These are phyloP conservation scores for Phyllotreta striolata DNA, from an alignment of 2,888 invertebrate genomes.

Conservation along the genomic window DNA sequence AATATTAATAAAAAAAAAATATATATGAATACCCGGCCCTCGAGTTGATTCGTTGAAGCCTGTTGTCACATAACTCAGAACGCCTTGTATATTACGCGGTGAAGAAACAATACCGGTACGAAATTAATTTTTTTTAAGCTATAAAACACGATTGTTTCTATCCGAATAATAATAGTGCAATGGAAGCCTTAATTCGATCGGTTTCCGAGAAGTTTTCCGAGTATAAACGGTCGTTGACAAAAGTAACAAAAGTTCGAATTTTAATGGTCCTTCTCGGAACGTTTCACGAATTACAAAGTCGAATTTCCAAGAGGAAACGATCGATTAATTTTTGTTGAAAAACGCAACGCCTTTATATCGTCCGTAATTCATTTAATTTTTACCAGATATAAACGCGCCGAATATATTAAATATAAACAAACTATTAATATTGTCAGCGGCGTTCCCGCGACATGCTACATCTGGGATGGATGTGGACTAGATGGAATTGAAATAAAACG, in stretches of 20 bases:
- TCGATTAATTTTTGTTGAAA: too few relatives aligned
- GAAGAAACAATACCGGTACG: slow-evolving; percentile 40
- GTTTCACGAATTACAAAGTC: too few relatives aligned
- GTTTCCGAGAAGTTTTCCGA: too few relatives aligned
- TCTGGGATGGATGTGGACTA: slow-evolving; percentile 5
- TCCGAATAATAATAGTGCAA: too few relatives aligned
- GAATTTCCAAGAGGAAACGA: too few relatives aligned
- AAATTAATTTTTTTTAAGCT: slow-evolving; percentile 19
- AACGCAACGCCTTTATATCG: slow-evolving; percentile 19
- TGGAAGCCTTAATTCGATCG: slow-evolving; percentile 2
- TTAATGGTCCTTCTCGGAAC: too few relatives aligned
- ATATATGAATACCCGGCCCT: slow-evolving; percentile 1
- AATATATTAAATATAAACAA: slow-evolving; percentile 13
- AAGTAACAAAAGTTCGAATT: too few relatives aligned
- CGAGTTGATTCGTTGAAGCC: slow-evolving; percentile 37
- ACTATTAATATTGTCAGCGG: slow-evolving; percentile 15
- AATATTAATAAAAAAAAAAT: slow-evolving; percentile 32
- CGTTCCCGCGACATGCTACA: slow-evolving; percentile 1
- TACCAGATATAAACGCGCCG: not conserved
- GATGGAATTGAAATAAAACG: slow-evolving; percentile 11
- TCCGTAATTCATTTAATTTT: not conserved
- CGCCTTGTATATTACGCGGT: slow-evolving; percentile 37
- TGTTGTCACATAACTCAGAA: slow-evolving; percentile 47
- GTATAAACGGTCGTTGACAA: too few relatives aligned
- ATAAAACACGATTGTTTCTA: too few relatives aligned